Evolutionary conservation across 1,140 invertebrate species (phyloP).

Genomic region (Stenopsyche tienmushanensis): DNA sequence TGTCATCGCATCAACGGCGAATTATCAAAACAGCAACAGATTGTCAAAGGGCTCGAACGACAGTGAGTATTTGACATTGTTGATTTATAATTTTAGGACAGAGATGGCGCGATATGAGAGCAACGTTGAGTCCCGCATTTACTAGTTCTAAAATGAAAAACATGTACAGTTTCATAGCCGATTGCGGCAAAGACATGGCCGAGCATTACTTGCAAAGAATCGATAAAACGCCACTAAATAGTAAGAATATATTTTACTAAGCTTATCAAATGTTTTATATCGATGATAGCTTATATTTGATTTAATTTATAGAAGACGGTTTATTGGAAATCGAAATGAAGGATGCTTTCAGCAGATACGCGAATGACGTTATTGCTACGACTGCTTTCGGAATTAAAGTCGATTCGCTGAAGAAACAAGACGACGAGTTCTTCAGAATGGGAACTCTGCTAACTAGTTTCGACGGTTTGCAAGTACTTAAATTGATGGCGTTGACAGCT

Average conservation of each 20-base stretch:
- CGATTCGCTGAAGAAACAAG: background rate
- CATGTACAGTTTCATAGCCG: background rate
- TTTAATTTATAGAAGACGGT: background rate
- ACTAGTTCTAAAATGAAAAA: background rate
- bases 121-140: background rate
- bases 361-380: conserved; percentile 56
- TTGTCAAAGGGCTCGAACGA: too few species aligned
- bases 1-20: too few species aligned
- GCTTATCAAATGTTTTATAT: too few species aligned
- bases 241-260: too few species aligned
- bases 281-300: background rate
- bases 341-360: conserved; percentile 48
- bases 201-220: background rate
- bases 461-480: background rate
- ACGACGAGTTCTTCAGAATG: background rate
- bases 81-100: too few species aligned
- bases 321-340: conserved; percentile 49
- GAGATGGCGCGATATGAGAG: background rate
- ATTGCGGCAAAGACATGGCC: background rate
- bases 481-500: background rate
- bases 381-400: conserved; percentile 50
- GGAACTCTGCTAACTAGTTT: background rate
- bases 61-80: background rate
- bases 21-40: too few species aligned
- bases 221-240: background rate